A percentile compares a stretch with the other conserved stretches of the same genome.
These are phyloP conservation scores for Ochotona princeps DNA, from an alignment of 2,113 vertebrate genomes.

Conservation along the genomic window DNA sequence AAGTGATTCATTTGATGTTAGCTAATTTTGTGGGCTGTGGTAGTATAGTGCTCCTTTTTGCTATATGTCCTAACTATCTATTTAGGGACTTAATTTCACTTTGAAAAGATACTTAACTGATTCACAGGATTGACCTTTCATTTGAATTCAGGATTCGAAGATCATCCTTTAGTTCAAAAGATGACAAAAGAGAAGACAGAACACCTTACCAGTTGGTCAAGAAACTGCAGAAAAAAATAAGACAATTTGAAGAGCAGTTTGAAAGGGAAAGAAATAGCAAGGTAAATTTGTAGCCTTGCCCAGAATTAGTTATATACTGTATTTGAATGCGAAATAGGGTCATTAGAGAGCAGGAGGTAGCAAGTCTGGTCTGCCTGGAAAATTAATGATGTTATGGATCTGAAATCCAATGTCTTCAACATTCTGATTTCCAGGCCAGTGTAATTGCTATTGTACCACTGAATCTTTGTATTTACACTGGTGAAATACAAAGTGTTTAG, in stretches of 20 bases:
- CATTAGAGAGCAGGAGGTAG: not conserved
- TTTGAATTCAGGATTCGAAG: conserved; percentile 91
- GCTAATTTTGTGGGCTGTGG: conserved; percentile 22
- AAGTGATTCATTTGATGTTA: conserved; percentile 14
- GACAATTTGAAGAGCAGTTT: conserved; percentile 98
- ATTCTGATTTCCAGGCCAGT: not conserved
- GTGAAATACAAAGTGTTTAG: not conserved
- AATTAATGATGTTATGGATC: not conserved
- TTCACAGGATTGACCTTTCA: not conserved
- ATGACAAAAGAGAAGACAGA: conserved; percentile 93
- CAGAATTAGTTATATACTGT: not conserved
- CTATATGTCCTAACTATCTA: not conserved
- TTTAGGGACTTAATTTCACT: conserved; percentile 52
- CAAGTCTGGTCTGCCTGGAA: not conserved
- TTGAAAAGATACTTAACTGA: conserved; percentile 40
- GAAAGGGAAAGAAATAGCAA: conserved; percentile 97
- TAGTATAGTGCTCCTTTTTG: not conserved
- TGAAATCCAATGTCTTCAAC: not conserved
- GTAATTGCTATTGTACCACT: not conserved
- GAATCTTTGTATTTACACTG: not conserved
- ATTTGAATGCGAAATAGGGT: not conserved
- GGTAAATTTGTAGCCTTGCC: conserved; percentile 82
- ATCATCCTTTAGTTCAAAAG: conserved; percentile 95
- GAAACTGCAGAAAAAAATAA: conserved; percentile 98
- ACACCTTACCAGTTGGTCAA: conserved; percentile 96